Evolutionary conservation across 2,888 invertebrate genomes (phyloP).

Genomic region (Choristoneura rosaceana): DNA sequence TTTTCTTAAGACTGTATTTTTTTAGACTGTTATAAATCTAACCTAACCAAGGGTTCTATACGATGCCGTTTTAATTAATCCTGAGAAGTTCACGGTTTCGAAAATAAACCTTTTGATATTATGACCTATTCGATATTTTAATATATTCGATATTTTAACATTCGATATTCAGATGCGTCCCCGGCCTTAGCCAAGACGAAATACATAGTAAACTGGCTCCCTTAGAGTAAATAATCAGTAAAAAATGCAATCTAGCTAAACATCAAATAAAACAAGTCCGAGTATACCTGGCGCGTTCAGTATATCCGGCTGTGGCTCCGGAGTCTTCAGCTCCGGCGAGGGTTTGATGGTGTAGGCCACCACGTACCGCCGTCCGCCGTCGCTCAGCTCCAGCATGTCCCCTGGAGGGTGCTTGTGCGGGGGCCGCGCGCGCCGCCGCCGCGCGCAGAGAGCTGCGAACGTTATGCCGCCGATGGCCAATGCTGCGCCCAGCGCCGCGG

Average conservation of each 20-base stretch:
- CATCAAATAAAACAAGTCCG: neutral
- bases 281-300: slow-evolving; percentile 89
- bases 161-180: too few relatives aligned
- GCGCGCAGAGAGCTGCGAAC: slow-evolving; percentile 68
- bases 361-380: slow-evolving; percentile 93
- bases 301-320: slow-evolving; percentile 91
- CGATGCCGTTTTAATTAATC: too few relatives aligned
- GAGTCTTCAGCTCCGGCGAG: slow-evolving; percentile 82
- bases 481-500: slow-evolving; percentile 68
- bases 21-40: too few relatives aligned
- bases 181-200: too few relatives aligned
- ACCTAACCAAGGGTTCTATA: too few relatives aligned
- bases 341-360: slow-evolving; percentile 94
- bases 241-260: neutral
- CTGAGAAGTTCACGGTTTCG: too few relatives aligned
- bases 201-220: too few relatives aligned
- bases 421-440: slow-evolving; percentile 67
- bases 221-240: too few relatives aligned
- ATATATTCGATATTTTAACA: too few relatives aligned
- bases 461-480: slow-evolving; percentile 71
- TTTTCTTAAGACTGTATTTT: too few relatives aligned
- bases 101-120: too few relatives aligned
- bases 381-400: slow-evolving; percentile 88
- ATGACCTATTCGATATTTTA: too few relatives aligned
- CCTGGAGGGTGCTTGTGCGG: slow-evolving; percentile 78